phyloP scores from a whole-genome alignment of 1,140 invertebrate species.

The Cherax quadricarinatus region DNA sequence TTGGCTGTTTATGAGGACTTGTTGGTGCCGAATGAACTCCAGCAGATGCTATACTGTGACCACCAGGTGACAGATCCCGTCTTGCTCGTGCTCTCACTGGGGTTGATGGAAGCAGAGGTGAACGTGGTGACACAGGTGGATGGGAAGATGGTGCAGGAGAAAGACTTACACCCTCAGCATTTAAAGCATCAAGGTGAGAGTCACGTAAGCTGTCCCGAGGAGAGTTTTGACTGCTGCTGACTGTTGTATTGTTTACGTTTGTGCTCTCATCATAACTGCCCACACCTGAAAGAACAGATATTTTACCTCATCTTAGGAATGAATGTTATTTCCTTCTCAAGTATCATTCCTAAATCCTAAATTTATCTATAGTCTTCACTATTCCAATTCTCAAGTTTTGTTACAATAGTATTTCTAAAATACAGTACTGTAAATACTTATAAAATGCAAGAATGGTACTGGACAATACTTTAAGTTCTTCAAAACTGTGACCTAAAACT shows the following conservation, averaged over 20 bases:
- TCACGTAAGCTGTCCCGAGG: conserved; percentile 36
- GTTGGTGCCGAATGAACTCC: conserved; percentile 61
- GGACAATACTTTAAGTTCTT: too few species aligned
- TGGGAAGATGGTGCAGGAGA: conserved; percentile 53
- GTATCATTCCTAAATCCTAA: neutral
- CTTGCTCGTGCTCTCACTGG: conserved; percentile 58
- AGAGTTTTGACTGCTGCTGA: conserved; percentile 27
- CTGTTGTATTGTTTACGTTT: conserved; percentile 29
- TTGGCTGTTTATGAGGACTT: conserved; percentile 67
- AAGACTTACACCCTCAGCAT: conserved; percentile 53
- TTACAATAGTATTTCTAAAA: too few species aligned
- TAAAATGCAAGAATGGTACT: too few species aligned
- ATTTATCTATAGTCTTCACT: neutral
- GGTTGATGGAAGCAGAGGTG: conserved; percentile 52
- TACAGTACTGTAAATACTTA: too few species aligned
- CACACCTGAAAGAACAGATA: conserved; percentile 31
- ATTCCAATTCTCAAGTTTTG: neutral
- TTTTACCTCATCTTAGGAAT: neutral
- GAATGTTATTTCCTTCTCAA: neutral
- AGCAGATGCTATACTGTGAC: conserved; percentile 24
- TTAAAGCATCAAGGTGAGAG: conserved; percentile 19
- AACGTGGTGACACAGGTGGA: conserved; percentile 57
- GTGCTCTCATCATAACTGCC: conserved; percentile 54
- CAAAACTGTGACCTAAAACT: too few species aligned
- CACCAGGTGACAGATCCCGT: conserved; percentile 54